Evolutionary conservation across 2,113 vertebrate genomes (phyloP).

Genomic region (Sterrhoptilus dennistouni): DNA sequence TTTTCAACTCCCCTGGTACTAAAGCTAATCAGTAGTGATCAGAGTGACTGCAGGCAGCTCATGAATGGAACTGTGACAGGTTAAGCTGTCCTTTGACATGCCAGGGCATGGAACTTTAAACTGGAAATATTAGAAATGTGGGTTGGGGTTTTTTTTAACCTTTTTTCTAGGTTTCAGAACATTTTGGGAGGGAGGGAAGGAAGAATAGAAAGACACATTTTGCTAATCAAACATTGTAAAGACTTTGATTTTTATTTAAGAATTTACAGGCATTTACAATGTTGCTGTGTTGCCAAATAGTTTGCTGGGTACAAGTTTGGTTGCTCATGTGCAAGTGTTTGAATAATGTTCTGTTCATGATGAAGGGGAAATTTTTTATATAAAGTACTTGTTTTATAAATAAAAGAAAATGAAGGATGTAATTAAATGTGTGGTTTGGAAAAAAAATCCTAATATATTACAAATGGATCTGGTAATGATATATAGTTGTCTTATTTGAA

Average conservation of each 20-base stretch:
- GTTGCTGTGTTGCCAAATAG: slow-evolving; percentile 73
- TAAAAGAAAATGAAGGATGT: slow-evolving; percentile 77
- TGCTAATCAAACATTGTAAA: slow-evolving; percentile 51
- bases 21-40: neutral
- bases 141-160: slow-evolving; percentile 2
- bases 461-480: slow-evolving; percentile 63
- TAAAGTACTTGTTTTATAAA: slow-evolving; percentile 80
- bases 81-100: neutral
- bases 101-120: slow-evolving; percentile 15
- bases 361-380: slow-evolving; percentile 77
- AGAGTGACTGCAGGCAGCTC: slow-evolving; percentile 59
- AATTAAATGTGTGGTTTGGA: slow-evolving; percentile 71
- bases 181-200: slow-evolving; percentile 9
- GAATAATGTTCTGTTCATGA: slow-evolving; percentile 69
- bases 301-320: slow-evolving; percentile 67
- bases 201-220: slow-evolving; percentile 10
- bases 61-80: neutral
- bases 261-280: slow-evolving; percentile 52
- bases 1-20: slow-evolving; percentile 2
- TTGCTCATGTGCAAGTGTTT: slow-evolving; percentile 68
- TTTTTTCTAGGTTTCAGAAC: slow-evolving; percentile 54
- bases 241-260: slow-evolving; percentile 55
- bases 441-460: slow-evolving; percentile 69
- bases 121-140: neutral
- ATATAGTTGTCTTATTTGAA: slow-evolving; percentile 75